These are phyloP conservation scores for Acinonyx jubatus DNA, from an alignment of 2,113 vertebrate genomes.

Conservation along the genomic window DNA sequence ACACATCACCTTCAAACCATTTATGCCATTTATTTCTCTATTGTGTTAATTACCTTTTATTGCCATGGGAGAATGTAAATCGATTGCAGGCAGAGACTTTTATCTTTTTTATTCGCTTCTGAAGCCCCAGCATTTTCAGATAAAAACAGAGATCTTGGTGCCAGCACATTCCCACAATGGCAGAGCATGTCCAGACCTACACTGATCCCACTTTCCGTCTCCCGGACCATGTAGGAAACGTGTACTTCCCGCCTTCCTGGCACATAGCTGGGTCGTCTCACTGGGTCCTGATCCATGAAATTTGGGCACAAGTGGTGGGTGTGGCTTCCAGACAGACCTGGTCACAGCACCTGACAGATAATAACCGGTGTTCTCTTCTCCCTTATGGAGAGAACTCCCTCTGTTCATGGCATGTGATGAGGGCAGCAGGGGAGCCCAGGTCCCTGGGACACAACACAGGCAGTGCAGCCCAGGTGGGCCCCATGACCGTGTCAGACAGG, in stretches of 20 bases:
- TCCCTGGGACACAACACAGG: no score
- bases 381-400: accelerated
- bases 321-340: neutral
- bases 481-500: neutral
- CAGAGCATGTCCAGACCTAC: neutral
- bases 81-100: neutral
- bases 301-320: neutral
- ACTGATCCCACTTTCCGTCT: neutral
- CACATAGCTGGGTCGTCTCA: neutral
- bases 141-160: neutral
- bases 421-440: accelerated
- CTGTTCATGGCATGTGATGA: neutral
- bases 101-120: neutral
- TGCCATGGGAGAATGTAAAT: neutral
- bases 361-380: neutral
- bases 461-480: neutral
- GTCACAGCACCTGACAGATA: neutral
- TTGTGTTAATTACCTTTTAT: no score
- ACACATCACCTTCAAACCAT: neutral
- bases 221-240: neutral
- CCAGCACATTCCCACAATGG: neutral
- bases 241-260: neutral
- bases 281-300: neutral
- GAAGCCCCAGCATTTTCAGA: neutral
- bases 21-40: neutral